These are phyloP conservation scores for Dendrophyllia cribrosa DNA, from an alignment of 64 coral and sea anemone species.

Conservation along the genomic window DNA sequence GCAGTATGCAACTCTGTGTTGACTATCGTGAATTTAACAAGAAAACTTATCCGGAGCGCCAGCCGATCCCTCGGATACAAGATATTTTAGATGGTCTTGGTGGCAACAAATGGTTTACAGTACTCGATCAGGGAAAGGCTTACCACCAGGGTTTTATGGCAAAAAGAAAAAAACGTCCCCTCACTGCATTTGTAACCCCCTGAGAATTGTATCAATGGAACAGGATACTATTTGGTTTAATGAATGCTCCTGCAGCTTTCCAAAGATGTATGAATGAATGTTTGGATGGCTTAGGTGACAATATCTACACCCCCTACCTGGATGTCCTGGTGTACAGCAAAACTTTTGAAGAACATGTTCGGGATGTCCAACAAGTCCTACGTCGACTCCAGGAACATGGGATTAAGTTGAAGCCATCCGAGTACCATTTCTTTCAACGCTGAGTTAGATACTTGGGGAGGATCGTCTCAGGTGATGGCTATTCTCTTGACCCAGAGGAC, in stretches of 20 bases:
- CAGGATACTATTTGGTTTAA: conserved; percentile 23
- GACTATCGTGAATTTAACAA: conserved; percentile 40
- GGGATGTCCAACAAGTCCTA: conserved; percentile 12
- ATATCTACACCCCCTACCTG: conserved; percentile 31
- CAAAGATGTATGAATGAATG: conserved; percentile 32
- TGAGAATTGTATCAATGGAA: conserved; percentile 54
- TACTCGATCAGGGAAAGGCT: conserved; percentile 26
- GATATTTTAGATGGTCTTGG: conserved; percentile 42
- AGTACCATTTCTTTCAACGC: conserved; percentile 43
- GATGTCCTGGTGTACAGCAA: conserved; percentile 40
- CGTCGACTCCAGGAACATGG: conserved; percentile 57
- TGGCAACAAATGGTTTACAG: too few species aligned
- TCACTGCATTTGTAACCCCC: conserved; percentile 43
- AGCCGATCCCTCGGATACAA: conserved; percentile 56
- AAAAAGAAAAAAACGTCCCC: not conserved
- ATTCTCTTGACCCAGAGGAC: too few species aligned
- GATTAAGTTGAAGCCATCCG: conserved; percentile 47
- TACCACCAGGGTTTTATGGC: conserved; percentile 40
- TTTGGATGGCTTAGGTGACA: conserved; percentile 11
- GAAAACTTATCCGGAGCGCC: conserved; percentile 45
- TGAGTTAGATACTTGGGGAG: conserved; percentile 34
- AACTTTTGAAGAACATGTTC: conserved; percentile 48
- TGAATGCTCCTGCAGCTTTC: conserved; percentile 37
- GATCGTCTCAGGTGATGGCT: too few species aligned
- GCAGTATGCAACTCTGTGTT: conserved; percentile 13